Percentiles rank a stretch among this genome's conserved stretches.
Conservation (phyloP, 2,888 invertebrate species). For the Archaeoteleia sp. region DNA sequence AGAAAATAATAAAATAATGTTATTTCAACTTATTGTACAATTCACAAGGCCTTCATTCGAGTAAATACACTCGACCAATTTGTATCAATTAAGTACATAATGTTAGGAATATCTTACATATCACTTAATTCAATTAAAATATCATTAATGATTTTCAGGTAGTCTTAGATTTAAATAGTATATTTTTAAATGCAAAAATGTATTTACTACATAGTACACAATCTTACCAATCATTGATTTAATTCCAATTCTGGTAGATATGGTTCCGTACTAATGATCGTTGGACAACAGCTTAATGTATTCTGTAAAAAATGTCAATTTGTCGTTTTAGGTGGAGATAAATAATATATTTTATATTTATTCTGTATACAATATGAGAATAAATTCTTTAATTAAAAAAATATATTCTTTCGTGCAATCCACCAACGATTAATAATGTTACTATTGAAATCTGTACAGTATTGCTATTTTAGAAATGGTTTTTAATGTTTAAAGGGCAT, state of each 20-base stretch:
- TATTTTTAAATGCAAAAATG: background rate
- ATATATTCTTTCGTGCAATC: no score
- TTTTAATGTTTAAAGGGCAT: no score
- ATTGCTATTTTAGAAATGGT: no score
- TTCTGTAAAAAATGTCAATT: slow-evolving; percentile 67
- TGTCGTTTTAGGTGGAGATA: no score
- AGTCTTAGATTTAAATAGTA: background rate
- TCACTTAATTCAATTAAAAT: background rate
- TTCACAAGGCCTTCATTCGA: background rate
- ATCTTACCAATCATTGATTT: slow-evolving; percentile 54
- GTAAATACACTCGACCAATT: slow-evolving; percentile 2
- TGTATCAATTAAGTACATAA: slow-evolving; percentile 4
- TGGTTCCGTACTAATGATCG: slow-evolving; percentile 71
- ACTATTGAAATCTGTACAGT: no score
- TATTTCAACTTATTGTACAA: slow-evolving; percentile 7
- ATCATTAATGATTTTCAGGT: background rate
- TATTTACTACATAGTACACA: slow-evolving; percentile 48
- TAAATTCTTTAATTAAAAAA: no score
- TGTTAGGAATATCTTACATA: background rate
- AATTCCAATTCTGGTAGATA: slow-evolving; percentile 71
- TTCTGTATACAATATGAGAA: no score
- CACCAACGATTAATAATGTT: no score
- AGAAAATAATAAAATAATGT: no score
- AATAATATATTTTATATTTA: no score
- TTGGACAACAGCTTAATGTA: slow-evolving; percentile 72